phyloP scores from a whole-genome alignment of 2,888 invertebrate genomes.

The Heteropelma amictum region DNA sequence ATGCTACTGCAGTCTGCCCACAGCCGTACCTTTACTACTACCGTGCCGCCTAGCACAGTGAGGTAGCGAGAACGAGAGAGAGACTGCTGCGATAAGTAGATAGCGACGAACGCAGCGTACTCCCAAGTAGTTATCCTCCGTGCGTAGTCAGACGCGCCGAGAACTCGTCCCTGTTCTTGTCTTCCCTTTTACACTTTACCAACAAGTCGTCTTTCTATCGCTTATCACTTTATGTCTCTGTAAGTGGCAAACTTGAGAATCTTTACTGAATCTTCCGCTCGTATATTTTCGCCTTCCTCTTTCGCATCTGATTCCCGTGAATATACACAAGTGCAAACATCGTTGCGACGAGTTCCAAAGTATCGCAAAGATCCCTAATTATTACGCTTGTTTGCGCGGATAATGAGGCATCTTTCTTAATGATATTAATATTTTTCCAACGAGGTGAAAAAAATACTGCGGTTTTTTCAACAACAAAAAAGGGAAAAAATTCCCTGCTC shows the following conservation, averaged over 20 bases:
- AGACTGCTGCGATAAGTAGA: neutral
- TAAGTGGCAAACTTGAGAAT: neutral
- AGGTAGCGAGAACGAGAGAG: neutral
- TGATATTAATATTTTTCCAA: too few relatives aligned
- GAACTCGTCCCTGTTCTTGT: neutral
- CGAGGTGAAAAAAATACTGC: too few relatives aligned
- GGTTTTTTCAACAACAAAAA: too few relatives aligned
- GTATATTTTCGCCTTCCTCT: neutral
- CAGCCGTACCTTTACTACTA: constrained; percentile 21
- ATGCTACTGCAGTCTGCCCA: constrained; percentile 11
- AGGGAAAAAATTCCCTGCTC: too few relatives aligned
- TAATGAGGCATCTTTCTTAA: too few relatives aligned
- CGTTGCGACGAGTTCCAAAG: too few relatives aligned
- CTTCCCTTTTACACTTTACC: neutral
- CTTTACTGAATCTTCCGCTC: neutral
- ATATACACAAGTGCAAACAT: too few relatives aligned
- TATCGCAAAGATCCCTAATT: too few relatives aligned
- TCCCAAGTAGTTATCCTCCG: constrained; percentile 5
- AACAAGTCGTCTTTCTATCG: neutral
- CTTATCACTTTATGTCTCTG: neutral
- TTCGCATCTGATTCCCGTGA: neutral
- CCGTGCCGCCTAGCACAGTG: too few relatives aligned
- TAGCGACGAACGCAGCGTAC: neutral
- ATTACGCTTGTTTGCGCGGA: too few relatives aligned
- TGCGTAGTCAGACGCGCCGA: neutral